These are phyloP conservation scores for Ophonus ardosiacus DNA, from an alignment of 2,888 invertebrate species.

Conservation along the genomic window DNA sequence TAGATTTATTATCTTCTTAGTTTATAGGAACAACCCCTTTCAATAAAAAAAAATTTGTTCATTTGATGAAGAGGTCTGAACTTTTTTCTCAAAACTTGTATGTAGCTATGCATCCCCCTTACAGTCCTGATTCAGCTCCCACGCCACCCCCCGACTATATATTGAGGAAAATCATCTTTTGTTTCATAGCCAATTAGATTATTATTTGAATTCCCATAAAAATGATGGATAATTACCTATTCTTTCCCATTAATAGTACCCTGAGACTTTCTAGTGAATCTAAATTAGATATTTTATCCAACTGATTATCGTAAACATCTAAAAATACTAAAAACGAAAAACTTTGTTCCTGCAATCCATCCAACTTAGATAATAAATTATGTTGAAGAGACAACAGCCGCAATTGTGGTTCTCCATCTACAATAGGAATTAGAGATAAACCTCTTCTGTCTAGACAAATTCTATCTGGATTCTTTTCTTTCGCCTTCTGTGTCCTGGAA, in stretches of 20 bases:
- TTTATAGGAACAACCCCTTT: too few relatives aligned
- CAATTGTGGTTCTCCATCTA: conserved; percentile 89
- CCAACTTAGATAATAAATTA: conserved; percentile 89
- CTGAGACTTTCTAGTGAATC: conserved; percentile 87
- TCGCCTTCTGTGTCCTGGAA: conserved; percentile 85
- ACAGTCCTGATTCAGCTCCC: too few relatives aligned
- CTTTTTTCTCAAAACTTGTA: too few relatives aligned
- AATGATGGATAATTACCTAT: conserved; percentile 80
- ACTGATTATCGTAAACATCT: conserved; percentile 96
- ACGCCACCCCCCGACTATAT: too few relatives aligned
- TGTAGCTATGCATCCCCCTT: too few relatives aligned
- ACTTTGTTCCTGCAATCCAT: conserved; percentile 78
- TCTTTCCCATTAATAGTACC: conserved; percentile 94
- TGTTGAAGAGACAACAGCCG: conserved; percentile 94
- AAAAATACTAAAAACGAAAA: conserved; percentile 91
- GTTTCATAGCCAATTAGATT: too few relatives aligned
- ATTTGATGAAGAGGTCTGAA: too few relatives aligned
- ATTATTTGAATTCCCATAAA: not conserved
- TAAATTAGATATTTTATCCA: conserved; percentile 90
- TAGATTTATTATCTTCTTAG: too few relatives aligned
- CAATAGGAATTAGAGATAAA: conserved; percentile 88
- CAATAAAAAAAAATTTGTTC: too few relatives aligned
- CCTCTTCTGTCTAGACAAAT: conserved; percentile 92
- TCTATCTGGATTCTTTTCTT: conserved; percentile 90
- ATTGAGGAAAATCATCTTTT: too few relatives aligned